phyloP scores from a whole-genome alignment of 2,888 invertebrate species.

The Glomeris marginata region DNA sequence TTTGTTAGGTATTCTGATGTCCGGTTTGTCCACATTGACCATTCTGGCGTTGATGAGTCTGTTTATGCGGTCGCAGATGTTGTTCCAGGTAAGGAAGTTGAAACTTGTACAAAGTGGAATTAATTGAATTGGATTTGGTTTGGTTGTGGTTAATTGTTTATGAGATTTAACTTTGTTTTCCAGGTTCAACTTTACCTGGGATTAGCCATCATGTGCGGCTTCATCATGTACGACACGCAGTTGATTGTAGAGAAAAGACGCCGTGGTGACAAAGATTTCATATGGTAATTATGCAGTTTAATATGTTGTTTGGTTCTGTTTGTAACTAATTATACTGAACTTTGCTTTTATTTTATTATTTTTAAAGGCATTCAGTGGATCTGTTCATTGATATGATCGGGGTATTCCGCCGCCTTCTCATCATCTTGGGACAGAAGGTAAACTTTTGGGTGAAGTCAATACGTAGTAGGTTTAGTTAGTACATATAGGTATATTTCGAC shows the following conservation, averaged over 20 bases:
- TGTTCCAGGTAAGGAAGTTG: constrained; percentile 48
- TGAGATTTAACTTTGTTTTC: constrained; percentile 20
- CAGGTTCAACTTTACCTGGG: constrained; percentile 76
- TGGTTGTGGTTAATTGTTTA: constrained; percentile 7
- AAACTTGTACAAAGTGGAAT: not conserved
- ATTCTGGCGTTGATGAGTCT: constrained; percentile 65
- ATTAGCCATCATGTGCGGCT: constrained; percentile 79
- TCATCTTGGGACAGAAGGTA: constrained; percentile 9
- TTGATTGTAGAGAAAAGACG: constrained; percentile 83
- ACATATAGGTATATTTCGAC: too few species aligned
- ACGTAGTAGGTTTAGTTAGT: too few species aligned
- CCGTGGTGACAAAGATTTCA: constrained; percentile 80
- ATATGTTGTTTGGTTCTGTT: too few species aligned
- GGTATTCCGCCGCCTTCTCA: constrained; percentile 10
- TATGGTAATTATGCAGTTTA: constrained; percentile 33
- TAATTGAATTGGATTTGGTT: not conserved
- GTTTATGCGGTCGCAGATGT: constrained; percentile 64
- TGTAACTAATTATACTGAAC: not conserved
- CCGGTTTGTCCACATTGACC: constrained; percentile 61
- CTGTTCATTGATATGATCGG: constrained; percentile 11
- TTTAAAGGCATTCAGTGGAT: constrained; percentile 10
- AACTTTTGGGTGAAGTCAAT: too few species aligned
- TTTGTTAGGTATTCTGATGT: constrained; percentile 48
- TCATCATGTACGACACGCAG: constrained; percentile 95
- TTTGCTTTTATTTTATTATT: not conserved